Conservation (phyloP, 1,140 invertebrate species). For the Lordiphosa clarofinis region DNA sequence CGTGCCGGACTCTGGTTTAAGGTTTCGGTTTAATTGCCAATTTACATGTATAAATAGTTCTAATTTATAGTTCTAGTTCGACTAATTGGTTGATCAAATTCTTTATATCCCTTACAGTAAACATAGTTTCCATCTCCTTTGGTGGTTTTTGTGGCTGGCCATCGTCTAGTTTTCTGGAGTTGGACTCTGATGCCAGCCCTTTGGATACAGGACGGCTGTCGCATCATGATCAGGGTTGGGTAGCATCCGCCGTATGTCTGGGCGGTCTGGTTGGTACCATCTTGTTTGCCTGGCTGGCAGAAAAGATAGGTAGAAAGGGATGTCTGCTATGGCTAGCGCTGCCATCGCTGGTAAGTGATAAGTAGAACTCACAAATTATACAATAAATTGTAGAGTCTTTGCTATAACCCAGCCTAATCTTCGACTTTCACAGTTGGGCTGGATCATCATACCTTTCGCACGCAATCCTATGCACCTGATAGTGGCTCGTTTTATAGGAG, state of each 20-base stretch:
- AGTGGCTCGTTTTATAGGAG: conserved; percentile 79
- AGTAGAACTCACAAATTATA: too few relatives aligned
- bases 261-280: conserved; percentile 81
- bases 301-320: conserved; percentile 73
- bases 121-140: conserved; percentile 61
- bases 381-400: too few relatives aligned
- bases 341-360: conserved; percentile 53
- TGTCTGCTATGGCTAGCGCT: conserved; percentile 55
- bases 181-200: conserved; percentile 72
- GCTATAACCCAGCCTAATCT: neutral
- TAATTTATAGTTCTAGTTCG: too few relatives aligned
- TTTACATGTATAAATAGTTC: too few relatives aligned
- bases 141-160: conserved; percentile 80
- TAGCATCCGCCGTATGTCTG: conserved; percentile 81
- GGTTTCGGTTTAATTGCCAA: too few relatives aligned
- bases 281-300: conserved; percentile 81
- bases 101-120: conserved; percentile 25
- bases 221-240: conserved; percentile 81
- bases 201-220: conserved; percentile 57
- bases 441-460: conserved; percentile 79
- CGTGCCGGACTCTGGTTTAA: too few relatives aligned
- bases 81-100: too few relatives aligned
- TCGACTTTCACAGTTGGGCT: conserved; percentile 47
- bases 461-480: conserved; percentile 68
- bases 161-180: conserved; percentile 80